Conservation (phyloP, 2,797 vertebrate genomes). For the Myotis daubentonii region DNA sequence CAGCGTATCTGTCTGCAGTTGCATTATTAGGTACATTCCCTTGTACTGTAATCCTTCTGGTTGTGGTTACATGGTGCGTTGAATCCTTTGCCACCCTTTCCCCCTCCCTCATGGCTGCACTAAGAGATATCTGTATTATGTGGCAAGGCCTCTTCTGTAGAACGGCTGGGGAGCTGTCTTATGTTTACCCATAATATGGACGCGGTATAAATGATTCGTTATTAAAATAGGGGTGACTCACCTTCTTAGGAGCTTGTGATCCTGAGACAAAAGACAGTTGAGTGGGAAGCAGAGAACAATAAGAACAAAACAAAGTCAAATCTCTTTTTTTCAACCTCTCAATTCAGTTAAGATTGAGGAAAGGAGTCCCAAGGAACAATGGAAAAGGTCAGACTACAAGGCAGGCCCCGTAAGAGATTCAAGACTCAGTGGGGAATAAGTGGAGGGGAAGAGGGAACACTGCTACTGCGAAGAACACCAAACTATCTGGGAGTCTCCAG, state of each 20-base stretch:
- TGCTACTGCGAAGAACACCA: background rate
- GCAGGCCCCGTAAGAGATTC: background rate
- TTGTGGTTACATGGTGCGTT: background rate
- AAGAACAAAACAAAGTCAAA: background rate
- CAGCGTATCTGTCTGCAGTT: constrained; percentile 23
- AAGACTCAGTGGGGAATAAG: background rate
- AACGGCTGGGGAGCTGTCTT: background rate
- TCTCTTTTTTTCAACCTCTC: background rate
- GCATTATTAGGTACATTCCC: background rate
- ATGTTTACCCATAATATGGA: background rate
- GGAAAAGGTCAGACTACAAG: background rate
- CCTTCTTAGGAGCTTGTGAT: background rate
- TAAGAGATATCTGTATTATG: background rate
- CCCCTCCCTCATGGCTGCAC: background rate
- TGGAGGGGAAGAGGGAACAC: background rate
- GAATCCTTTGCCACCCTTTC: background rate
- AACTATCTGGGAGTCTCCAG: background rate
- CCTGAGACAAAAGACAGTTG: background rate
- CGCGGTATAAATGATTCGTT: background rate
- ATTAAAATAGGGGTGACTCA: background rate
- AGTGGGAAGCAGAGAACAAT: background rate
- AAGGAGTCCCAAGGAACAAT: background rate
- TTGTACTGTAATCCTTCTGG: background rate
- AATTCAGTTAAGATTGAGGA: background rate
- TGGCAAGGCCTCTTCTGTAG: background rate